Conservation (phyloP, 1,140 invertebrate genomes). For the Drosophila subpulchrella region DNA sequence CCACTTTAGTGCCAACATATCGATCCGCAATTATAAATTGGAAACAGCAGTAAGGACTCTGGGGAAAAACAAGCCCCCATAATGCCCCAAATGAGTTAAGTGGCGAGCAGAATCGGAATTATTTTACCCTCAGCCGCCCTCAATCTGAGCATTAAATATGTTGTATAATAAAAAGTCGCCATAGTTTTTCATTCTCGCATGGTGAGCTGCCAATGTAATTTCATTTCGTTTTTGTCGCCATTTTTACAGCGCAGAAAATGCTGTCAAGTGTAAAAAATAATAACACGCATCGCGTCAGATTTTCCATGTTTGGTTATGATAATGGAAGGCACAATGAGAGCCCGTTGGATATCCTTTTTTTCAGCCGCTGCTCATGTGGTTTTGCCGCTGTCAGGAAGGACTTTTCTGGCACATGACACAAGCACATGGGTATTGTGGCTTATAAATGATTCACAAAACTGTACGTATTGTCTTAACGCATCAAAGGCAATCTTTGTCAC, state of each 20-base stretch:
- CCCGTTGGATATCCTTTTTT: conserved; percentile 31
- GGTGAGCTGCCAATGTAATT: conserved; percentile 30
- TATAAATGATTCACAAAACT: conserved; percentile 64
- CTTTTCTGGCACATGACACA: conserved; percentile 19
- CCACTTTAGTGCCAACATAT: conserved; percentile 17
- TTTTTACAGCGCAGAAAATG: conserved; percentile 36
- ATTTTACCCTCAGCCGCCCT: conserved; percentile 37
- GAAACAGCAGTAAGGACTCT: not conserved
- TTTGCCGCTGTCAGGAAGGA: conserved; percentile 31
- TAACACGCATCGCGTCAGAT: conserved; percentile 71
- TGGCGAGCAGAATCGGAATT: conserved; percentile 56
- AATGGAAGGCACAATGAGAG: conserved; percentile 67
- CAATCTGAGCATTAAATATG: conserved; percentile 64
- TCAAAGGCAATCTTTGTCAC: conserved; percentile 63
- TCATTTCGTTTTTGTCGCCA: conserved; percentile 42
- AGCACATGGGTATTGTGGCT: conserved; percentile 38
- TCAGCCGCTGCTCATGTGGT: conserved; percentile 15
- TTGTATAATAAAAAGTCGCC: conserved; percentile 64
- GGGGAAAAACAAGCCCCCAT: conserved; percentile 23
- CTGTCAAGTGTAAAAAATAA: conserved; percentile 72
- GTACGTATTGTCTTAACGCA: conserved; percentile 64
- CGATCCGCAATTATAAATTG: conserved; percentile 32
- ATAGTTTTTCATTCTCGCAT: conserved; percentile 39
- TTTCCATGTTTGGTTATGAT: conserved; percentile 72
- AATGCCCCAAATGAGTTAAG: conserved; percentile 72